Conservation (phyloP, 1,140 invertebrate species). For the Eumaeus atala region DNA sequence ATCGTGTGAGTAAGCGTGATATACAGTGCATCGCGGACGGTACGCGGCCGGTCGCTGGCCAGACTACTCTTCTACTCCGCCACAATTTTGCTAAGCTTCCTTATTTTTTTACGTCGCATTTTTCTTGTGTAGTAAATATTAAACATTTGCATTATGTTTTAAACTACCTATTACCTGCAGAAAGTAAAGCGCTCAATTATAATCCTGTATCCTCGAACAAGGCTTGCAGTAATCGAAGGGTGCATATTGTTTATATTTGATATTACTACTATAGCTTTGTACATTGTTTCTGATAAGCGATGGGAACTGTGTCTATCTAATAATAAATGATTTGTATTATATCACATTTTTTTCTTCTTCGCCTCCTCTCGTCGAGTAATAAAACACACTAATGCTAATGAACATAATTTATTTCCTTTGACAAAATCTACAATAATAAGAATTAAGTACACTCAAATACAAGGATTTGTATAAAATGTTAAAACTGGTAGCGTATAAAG, state of each 20-base stretch:
- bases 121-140: slow-evolving; percentile 66
- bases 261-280: slow-evolving; percentile 76
- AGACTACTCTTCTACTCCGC: slow-evolving; percentile 21
- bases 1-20: slow-evolving; percentile 57
- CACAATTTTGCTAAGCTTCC: slow-evolving; percentile 61
- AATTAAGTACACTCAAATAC: slow-evolving; percentile 72
- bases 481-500: slow-evolving; percentile 60
- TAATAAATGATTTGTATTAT: slow-evolving; percentile 76
- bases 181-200: slow-evolving; percentile 74
- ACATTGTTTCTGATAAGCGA: slow-evolving; percentile 76
- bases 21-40: slow-evolving; percentile 24
- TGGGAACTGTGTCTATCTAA: slow-evolving; percentile 76
- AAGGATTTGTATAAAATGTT: slow-evolving; percentile 73
- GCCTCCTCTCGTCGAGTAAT: slow-evolving; percentile 18
- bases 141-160: slow-evolving; percentile 71
- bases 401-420: slow-evolving; percentile 71
- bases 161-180: slow-evolving; percentile 64
- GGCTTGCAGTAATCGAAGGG: slow-evolving; percentile 74
- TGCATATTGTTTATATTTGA: slow-evolving; percentile 76
- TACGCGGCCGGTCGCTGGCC: slow-evolving; percentile 12
- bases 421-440: slow-evolving; percentile 74
- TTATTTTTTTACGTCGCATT: slow-evolving; percentile 60
- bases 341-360: slow-evolving; percentile 42
- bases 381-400: slow-evolving; percentile 54
- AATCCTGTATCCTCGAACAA: slow-evolving; percentile 67